Conservation (phyloP, 2,888 invertebrate genomes). For the Syritta pipiens region DNA sequence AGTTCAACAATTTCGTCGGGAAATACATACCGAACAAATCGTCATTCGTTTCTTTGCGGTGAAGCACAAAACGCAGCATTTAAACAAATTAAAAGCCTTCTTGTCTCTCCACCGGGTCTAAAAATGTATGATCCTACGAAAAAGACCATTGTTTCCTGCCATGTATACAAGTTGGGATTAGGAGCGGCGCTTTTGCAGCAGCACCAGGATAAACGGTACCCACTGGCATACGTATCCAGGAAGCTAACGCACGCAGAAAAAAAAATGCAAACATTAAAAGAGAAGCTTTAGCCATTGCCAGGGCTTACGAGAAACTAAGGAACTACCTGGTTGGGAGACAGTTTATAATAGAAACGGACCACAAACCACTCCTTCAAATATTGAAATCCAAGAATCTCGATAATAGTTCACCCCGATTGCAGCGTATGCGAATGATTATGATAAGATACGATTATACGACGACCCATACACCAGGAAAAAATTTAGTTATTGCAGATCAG, state of each 20-base stretch:
- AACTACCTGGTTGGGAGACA: slow-evolving; percentile 2
- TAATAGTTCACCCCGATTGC: slow-evolving; percentile 3
- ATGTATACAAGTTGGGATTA: background rate
- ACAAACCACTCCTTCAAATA: slow-evolving; percentile 2
- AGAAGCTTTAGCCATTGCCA: background rate
- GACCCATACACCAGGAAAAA: slow-evolving; percentile 7
- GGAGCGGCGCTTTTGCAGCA: background rate
- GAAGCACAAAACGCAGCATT: background rate
- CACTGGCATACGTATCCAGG: background rate
- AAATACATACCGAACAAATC: slow-evolving; percentile 36
- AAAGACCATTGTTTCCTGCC: background rate
- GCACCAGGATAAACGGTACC: background rate
- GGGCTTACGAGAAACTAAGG: background rate
- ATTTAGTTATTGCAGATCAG: slow-evolving; percentile 15
- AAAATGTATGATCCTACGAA: slow-evolving; percentile 5
- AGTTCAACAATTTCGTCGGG: slow-evolving; percentile 19
- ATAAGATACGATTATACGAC: slow-evolving; percentile 11
- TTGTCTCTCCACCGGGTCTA: slow-evolving; percentile 7
- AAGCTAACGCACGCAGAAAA: background rate
- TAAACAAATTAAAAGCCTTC: slow-evolving; percentile 1
- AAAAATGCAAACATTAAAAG: slow-evolving; percentile 5
- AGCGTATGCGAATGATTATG: slow-evolving; percentile 12
- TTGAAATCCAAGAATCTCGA: slow-evolving; percentile 5
- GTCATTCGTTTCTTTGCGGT: background rate
- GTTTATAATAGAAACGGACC: slow-evolving; percentile 6